A percentile compares a stretch with the other conserved stretches of the same genome.
phyloP scores from a whole-genome alignment of 2,797 vertebrate species.

The Characodon lateralis region DNA sequence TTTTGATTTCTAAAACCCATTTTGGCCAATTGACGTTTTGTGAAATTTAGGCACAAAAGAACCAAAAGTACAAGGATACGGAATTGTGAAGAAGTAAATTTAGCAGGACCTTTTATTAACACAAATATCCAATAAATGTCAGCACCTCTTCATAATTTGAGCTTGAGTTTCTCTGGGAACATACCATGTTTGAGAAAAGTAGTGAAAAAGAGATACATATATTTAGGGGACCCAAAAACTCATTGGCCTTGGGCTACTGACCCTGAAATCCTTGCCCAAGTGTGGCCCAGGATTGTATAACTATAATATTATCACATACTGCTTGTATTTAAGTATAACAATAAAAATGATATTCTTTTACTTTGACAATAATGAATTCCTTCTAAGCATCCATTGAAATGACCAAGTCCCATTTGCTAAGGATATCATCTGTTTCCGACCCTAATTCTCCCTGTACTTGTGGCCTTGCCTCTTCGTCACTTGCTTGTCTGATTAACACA shows the following conservation, averaged over 20 bases:
- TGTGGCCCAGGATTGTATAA: background rate
- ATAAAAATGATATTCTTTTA: background rate
- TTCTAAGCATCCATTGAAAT: slow-evolving; percentile 50
- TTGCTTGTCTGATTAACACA: slow-evolving; percentile 57
- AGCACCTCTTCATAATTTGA: background rate
- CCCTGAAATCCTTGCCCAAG: no score
- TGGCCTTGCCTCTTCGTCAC: slow-evolving; percentile 30
- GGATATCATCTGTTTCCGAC: slow-evolving; percentile 21
- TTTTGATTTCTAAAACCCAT: background rate
- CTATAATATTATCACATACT: background rate
- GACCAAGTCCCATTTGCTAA: slow-evolving; percentile 57
- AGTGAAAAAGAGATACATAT: background rate
- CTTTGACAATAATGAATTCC: slow-evolving; percentile 21
- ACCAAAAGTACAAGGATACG: background rate
- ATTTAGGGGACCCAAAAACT: background rate
- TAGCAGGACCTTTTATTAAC: background rate
- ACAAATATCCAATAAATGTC: background rate
- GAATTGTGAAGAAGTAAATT: background rate
- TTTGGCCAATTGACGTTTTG: background rate
- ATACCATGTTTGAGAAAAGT: no score
- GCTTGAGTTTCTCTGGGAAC: background rate
- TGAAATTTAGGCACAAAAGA: background rate
- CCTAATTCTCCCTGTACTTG: background rate
- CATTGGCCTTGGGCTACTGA: background rate
- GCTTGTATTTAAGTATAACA: background rate